Conservation (phyloP, 2,888 invertebrate genomes). For the Diloba caeruleocephala region DNA sequence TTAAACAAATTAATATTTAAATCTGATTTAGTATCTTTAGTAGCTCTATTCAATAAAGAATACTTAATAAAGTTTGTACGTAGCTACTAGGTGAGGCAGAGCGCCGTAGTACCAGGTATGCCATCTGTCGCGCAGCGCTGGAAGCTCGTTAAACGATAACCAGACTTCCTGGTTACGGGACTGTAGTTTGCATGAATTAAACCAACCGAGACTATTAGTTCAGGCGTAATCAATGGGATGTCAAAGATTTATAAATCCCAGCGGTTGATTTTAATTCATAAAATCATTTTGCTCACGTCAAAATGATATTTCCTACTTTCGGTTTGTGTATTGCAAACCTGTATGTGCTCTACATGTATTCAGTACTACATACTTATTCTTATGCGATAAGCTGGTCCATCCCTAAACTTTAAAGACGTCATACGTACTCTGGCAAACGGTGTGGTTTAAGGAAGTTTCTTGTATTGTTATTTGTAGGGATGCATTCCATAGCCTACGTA, state of each 20-base stretch:
- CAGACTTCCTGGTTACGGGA: constrained; percentile 37
- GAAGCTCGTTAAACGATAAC: constrained; percentile 61
- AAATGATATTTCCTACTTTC: not conserved
- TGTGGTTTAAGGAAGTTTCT: not conserved
- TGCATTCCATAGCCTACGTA: not conserved
- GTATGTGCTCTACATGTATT: not conserved
- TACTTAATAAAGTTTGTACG: not conserved
- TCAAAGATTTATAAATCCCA: constrained; percentile 11
- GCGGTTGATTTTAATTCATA: not conserved
- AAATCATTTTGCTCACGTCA: too few species aligned
- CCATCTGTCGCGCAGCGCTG: constrained; percentile 72
- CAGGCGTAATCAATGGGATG: constrained; percentile 25
- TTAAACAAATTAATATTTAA: constrained; percentile 8
- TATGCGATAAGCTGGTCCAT: too few species aligned
- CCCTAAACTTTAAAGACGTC: too few species aligned
- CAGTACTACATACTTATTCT: too few species aligned
- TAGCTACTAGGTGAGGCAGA: constrained; percentile 1
- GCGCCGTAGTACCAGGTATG: constrained; percentile 54
- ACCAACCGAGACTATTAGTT: constrained; percentile 34
- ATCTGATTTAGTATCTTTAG: constrained; percentile 1
- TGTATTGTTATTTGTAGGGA: not conserved
- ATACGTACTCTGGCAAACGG: not conserved
- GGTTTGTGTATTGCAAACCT: not conserved
- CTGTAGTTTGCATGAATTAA: constrained; percentile 41
- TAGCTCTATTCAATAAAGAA: not conserved